A percentile compares a stretch with the other conserved stretches of the same genome.
phyloP scores from a whole-genome alignment of 2,113 vertebrate species.

The Tauraco erythrolophus region DNA sequence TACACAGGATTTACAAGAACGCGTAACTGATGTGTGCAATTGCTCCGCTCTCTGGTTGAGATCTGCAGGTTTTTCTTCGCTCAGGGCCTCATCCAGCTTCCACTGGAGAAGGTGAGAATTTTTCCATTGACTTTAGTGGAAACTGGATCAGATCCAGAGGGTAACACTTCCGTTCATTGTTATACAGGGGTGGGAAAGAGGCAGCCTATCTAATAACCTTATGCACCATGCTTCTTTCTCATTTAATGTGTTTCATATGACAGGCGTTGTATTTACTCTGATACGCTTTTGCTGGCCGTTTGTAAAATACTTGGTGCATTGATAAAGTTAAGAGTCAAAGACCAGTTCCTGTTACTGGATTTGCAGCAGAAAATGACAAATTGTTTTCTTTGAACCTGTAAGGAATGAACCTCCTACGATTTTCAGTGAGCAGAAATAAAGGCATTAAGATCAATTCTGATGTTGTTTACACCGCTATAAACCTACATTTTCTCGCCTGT shows the following conservation, averaged over 20 bases:
- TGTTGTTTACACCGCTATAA: not conserved
- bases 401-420: not conserved
- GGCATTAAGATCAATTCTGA: not conserved
- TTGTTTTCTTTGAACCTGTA: not conserved
- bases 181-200: conserved; percentile 24
- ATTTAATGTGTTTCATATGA: conserved; percentile 33
- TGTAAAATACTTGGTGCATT: not conserved
- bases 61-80: not conserved
- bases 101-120: not conserved
- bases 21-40: not conserved
- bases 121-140: not conserved
- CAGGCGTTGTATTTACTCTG: not conserved
- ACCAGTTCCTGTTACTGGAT: not conserved
- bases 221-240: not conserved
- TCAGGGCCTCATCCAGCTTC: not conserved
- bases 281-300: not conserved
- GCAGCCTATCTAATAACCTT: not conserved
- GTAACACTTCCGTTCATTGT: conserved; percentile 57
- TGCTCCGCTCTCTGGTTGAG: not conserved
- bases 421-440: not conserved
- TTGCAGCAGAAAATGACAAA: not conserved
- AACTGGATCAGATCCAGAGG: conserved; percentile 20
- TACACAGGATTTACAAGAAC: conserved; percentile 42
- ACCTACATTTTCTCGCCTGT: not conserved
- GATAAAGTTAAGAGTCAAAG: not conserved